A percentile compares a stretch with the other conserved stretches of the same genome.
These are phyloP conservation scores for Euplexia lucipara DNA, from an alignment of 2,888 invertebrate genomes.

Conservation along the genomic window DNA sequence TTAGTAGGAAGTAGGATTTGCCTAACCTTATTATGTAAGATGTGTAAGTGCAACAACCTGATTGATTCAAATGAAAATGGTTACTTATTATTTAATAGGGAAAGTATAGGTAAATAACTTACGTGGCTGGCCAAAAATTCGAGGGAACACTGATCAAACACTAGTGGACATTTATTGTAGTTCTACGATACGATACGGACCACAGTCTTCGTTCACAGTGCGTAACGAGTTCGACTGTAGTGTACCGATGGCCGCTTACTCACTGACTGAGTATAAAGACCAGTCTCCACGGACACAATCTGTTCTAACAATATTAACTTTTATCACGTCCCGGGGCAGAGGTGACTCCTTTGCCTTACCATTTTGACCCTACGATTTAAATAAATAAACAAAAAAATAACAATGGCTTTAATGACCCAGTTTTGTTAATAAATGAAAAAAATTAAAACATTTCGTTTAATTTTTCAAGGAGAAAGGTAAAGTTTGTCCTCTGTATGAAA, in stretches of 20 bases:
- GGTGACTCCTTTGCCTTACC: slow-evolving; percentile 4
- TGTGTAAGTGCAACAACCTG: background rate
- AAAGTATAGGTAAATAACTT: slow-evolving; percentile 10
- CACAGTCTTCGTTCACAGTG: background rate
- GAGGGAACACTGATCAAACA: background rate
- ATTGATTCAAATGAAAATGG: background rate
- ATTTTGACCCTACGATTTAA: background rate
- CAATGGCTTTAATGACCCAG: background rate
- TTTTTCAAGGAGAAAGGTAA: background rate
- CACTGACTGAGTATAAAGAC: slow-evolving; percentile 5
- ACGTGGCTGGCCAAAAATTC: slow-evolving; percentile 30
- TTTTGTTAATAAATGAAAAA: too few relatives aligned
- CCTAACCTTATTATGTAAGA: background rate
- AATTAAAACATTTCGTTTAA: background rate
- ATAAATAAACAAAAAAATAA: background rate
- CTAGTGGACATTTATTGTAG: background rate
- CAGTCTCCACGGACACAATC: background rate
- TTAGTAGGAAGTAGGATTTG: too few relatives aligned
- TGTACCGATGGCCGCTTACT: slow-evolving; percentile 5
- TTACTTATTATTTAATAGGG: too few relatives aligned
- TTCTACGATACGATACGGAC: background rate
- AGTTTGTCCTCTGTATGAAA: too few relatives aligned
- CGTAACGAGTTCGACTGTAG: slow-evolving; percentile 16
- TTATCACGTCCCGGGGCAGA: background rate
- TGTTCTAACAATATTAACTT: background rate